Evolutionary conservation across 2,797 vertebrate genomes (phyloP).

Genomic region (Bradypodion ventrale): DNA sequence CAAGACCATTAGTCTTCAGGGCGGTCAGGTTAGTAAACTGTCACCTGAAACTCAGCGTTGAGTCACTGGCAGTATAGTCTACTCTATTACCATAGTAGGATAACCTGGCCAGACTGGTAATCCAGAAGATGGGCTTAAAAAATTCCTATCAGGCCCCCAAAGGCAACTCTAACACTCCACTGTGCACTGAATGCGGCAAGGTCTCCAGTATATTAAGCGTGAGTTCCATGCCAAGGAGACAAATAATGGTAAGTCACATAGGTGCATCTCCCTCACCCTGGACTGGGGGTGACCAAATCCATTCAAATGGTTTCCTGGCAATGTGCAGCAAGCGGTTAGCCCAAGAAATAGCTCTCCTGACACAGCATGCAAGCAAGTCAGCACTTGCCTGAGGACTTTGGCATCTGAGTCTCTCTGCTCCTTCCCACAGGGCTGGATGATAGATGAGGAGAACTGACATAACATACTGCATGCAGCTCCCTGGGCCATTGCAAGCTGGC

Average conservation of each 20-base stretch:
- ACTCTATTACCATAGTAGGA: no score
- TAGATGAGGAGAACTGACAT: not conserved
- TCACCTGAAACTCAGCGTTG: no score
- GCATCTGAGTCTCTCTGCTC: not conserved
- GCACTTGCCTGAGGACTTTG: not conserved
- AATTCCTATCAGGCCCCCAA: no score
- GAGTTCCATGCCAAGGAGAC: not conserved
- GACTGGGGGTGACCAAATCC: conserved; percentile 8
- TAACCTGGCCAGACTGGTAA: no score
- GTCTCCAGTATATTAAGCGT: no score
- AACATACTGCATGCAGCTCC: not conserved
- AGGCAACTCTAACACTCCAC: no score
- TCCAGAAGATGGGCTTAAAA: no score
- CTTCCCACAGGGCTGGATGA: conserved; percentile 22
- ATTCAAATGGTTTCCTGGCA: conserved; percentile 13
- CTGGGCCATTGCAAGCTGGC: conserved; percentile 33
- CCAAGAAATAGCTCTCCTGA: conserved; percentile 3
- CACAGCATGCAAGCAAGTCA: not conserved
- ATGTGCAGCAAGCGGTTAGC: not conserved
- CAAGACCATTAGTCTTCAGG: no score
- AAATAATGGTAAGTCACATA: not conserved
- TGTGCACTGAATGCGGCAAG: no score
- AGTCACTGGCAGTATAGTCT: no score
- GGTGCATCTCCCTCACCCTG: not conserved
- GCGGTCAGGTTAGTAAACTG: no score